Evolutionary conservation across 30 jellyfish, hydroid and myxozoan genomes (phyloP).

Genomic region (Cassiopea xamachana): DNA sequence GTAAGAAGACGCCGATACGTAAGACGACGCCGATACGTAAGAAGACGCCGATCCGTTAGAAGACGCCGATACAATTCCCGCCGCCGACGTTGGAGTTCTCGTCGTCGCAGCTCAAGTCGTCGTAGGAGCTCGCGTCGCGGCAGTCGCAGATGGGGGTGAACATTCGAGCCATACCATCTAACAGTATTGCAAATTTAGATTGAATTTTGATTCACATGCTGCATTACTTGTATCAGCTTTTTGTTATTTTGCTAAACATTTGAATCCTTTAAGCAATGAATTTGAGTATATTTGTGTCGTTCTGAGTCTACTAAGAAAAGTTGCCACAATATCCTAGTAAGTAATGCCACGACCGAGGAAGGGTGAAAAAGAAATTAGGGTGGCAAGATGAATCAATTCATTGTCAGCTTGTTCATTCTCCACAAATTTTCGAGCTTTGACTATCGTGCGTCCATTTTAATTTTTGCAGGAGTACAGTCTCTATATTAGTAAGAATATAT

Average conservation of each 20-base stretch:
- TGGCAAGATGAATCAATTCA: too few species aligned
- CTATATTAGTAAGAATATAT: too few species aligned
- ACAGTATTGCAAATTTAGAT: neutral
- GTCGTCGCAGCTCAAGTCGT: conserved; percentile 8
- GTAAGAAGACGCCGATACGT: conserved; percentile 4
- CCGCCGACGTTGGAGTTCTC: neutral
- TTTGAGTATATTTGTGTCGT: too few species aligned
- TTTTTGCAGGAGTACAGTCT: too few species aligned
- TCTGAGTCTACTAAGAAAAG: too few species aligned
- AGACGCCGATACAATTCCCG: neutral
- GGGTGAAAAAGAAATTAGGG: too few species aligned
- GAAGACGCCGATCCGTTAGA: neutral
- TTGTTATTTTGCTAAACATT: neutral
- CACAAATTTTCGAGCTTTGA: too few species aligned
- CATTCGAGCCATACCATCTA: neutral
- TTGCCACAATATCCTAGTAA: too few species aligned
- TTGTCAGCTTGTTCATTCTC: too few species aligned
- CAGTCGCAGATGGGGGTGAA: neutral
- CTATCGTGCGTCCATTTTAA: too few species aligned
- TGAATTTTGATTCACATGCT: neutral
- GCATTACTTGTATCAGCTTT: neutral
- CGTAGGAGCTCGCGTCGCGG: conserved; percentile 7
- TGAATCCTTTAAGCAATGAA: too few species aligned
- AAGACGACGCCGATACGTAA: neutral
- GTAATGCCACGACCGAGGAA: too few species aligned